A percentile compares a stretch with the other conserved stretches of the same genome.
Conservation (phyloP, 2,113 vertebrate genomes). For the Ovibos moschatus region DNA sequence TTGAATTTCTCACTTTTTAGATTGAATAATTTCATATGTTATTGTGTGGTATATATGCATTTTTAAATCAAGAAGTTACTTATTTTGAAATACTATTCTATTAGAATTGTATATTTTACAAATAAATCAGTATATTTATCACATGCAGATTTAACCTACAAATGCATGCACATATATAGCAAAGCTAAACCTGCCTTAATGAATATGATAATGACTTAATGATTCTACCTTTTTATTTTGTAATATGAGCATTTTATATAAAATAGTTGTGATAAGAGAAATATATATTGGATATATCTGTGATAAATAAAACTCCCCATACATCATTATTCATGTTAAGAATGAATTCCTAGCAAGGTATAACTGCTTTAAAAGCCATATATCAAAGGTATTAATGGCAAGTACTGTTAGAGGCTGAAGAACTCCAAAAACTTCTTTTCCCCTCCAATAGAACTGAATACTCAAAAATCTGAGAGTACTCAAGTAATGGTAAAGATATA, state of each 20-base stretch:
- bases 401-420: neutral
- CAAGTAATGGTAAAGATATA: neutral
- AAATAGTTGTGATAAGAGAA: neutral
- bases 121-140: neutral
- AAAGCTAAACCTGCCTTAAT: neutral
- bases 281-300: neutral
- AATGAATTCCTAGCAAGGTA: neutral
- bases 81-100: neutral
- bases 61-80: neutral
- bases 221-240: neutral
- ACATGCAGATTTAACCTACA: neutral
- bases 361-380: neutral
- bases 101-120: neutral
- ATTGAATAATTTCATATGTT: neutral
- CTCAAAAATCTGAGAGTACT: neutral
- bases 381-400: neutral
- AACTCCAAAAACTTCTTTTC: neutral
- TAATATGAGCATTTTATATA: neutral
- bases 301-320: neutral
- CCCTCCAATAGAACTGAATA: neutral
- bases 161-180: neutral
- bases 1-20: neutral
- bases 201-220: neutral
- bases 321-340: neutral
- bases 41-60: neutral